Percentiles rank a stretch among this genome's conserved stretches.
These are phyloP conservation scores for Macaria notata DNA, from an alignment of 2,888 invertebrate species.

Conservation along the genomic window DNA sequence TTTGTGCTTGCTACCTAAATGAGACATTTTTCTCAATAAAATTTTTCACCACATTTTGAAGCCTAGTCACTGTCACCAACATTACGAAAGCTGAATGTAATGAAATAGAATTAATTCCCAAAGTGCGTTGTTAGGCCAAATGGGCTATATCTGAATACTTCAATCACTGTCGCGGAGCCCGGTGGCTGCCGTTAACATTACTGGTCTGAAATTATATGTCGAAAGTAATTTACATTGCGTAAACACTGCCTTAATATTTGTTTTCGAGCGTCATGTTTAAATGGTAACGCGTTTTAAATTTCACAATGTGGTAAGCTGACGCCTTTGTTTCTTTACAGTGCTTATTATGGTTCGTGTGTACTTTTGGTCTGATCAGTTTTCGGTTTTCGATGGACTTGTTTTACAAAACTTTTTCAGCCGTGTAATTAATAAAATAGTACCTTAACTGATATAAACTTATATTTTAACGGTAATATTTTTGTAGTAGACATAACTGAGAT, in stretches of 20 bases:
- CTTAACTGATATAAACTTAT: too few species aligned
- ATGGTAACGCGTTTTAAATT: slow-evolving; percentile 13
- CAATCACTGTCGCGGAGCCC: slow-evolving; percentile 8
- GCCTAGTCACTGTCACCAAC: neutral
- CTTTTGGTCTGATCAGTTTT: too few species aligned
- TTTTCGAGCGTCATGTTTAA: slow-evolving; percentile 9
- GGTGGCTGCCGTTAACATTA: slow-evolving; percentile 12
- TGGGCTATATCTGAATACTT: slow-evolving; percentile 8
- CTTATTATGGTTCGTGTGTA: too few species aligned
- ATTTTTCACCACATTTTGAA: neutral
- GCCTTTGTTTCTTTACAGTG: too few species aligned
- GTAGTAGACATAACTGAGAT: too few species aligned
- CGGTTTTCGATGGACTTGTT: too few species aligned
- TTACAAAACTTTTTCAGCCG: too few species aligned
- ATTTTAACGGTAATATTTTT: too few species aligned
- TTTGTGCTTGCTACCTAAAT: too few species aligned
- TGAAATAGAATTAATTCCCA: slow-evolving; percentile 13
- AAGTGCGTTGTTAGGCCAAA: slow-evolving; percentile 9
- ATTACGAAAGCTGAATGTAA: neutral
- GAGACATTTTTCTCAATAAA: too few species aligned
- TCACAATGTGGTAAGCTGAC: slow-evolving; percentile 11
- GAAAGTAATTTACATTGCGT: slow-evolving; percentile 21
- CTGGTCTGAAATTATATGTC: slow-evolving; percentile 22
- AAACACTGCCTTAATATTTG: slow-evolving; percentile 22
- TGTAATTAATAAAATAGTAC: too few species aligned